Base-by-base conservation (phyloP, 2,888 invertebrate species). In the Caprella mutica region DNA sequence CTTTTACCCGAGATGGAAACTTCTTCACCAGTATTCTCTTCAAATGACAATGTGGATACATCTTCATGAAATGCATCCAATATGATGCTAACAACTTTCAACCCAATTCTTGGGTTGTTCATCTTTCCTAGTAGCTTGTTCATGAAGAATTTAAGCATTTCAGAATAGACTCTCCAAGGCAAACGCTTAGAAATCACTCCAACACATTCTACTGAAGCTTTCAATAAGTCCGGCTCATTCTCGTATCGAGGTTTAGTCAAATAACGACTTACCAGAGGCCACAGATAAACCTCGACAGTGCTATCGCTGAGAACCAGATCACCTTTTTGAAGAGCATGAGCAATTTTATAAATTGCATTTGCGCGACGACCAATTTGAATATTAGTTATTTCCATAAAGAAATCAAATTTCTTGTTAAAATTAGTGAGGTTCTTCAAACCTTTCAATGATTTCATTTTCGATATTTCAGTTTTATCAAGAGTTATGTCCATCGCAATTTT, bases 61-160 rank as follows among this genome's bases (percentile, higher is more conserved):
- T 94, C 88, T 72, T 86, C 96, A 74, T 94, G 94, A 70, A 94
- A 96, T 0, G 86, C 82, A 70, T 94, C 90, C 64, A 96, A 76
- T 61, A 96, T 82, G 1, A 81, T 81, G 0, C 85, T 81, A 14
- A 86, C 77, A 56, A 87, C 77, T 56, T 84, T 78, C 8, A 91
- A 85, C 57, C 86, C 75, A 68, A 91, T 87, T 68, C 86, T 90
- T 69, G 92, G 92, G 70, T 82, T 82, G 35, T 86, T 84, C 0
- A 80, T 72, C 8, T 82, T 80, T 50, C 78, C 77, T 1, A 84
- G 78, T 70, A 97, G 77, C 73, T 84, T 83, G 55, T 78, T 77
- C 33, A 97, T 75, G 72, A 91, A 93, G 67, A 81, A 79, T 67
- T 85, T 85, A 3, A 97, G 74, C 33, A 92, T 77, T 0, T 82